Evolutionary conservation across 2,797 vertebrate genomes (phyloP).

Genomic region (Oophaga sylvatica): DNA sequence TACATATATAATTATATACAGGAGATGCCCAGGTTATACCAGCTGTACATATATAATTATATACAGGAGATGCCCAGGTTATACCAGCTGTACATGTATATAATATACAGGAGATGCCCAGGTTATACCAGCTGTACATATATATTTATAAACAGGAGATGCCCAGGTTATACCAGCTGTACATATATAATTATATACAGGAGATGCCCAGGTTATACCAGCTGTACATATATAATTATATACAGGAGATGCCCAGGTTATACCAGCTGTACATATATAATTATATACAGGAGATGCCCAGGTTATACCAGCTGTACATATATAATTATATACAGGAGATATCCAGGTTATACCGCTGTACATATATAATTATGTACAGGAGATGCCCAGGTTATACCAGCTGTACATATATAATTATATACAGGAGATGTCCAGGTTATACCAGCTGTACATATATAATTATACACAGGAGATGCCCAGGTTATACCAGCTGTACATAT

Average conservation of each 20-base stretch:
- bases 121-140: background rate
- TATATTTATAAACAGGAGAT: background rate
- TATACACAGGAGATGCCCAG: background rate
- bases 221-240: background rate
- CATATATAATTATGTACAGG: background rate
- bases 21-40: background rate
- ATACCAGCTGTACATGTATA: background rate
- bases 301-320: background rate
- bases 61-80: background rate
- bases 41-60: background rate
- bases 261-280: background rate
- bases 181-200: background rate
- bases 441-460: background rate
- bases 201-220: background rate
- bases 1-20: background rate
- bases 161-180: background rate
- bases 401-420: background rate
- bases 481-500: background rate
- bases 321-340: background rate
- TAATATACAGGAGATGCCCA: background rate
- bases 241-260: background rate
- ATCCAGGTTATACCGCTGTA: background rate
- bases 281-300: background rate
- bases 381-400: background rate
- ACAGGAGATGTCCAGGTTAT: background rate